Evolutionary conservation across 2,888 invertebrate genomes (phyloP).

Genomic region (Seira sanloemensis): DNA sequence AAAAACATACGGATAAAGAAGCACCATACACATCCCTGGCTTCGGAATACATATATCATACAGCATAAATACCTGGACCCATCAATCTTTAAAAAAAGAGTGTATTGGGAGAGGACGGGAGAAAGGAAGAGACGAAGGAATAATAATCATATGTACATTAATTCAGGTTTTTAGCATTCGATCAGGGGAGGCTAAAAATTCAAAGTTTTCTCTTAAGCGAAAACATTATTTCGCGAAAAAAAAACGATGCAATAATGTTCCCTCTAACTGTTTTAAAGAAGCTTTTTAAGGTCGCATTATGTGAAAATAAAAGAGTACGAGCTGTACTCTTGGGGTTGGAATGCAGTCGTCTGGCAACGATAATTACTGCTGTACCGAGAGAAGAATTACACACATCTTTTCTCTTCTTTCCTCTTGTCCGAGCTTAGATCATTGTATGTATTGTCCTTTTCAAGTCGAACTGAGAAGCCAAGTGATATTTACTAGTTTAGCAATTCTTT

Average conservation of each 20-base stretch:
- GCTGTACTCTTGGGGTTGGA: not conserved
- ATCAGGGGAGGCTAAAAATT: no score
- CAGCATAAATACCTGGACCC: no score
- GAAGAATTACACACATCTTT: no score
- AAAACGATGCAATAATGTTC: constrained; percentile 10
- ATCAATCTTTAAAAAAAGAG: not conserved
- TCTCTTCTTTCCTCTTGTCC: no score
- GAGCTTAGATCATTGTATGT: no score
- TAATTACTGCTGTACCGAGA: no score
- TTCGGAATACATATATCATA: not conserved
- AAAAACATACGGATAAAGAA: not conserved
- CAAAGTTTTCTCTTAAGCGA: constrained; percentile 2
- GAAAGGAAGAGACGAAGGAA: constrained; percentile 10
- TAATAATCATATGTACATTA: no score
- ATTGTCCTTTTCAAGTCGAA: no score
- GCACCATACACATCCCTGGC: no score
- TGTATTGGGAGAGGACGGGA: not conserved
- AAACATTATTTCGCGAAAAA: no score
- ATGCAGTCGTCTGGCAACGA: no score
- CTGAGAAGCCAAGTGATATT: no score
- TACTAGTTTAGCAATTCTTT: constrained; percentile 58
- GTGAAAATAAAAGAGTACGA: constrained; percentile 8
- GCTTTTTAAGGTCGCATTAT: constrained; percentile 29
- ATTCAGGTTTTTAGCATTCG: constrained; percentile 61
- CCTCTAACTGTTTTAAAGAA: constrained; percentile 41